Evolutionary conservation across 2,113 vertebrate genomes (phyloP), one percentile per base, ranked within the genome.

Genomic region (Caranx melampygus): DNA sequence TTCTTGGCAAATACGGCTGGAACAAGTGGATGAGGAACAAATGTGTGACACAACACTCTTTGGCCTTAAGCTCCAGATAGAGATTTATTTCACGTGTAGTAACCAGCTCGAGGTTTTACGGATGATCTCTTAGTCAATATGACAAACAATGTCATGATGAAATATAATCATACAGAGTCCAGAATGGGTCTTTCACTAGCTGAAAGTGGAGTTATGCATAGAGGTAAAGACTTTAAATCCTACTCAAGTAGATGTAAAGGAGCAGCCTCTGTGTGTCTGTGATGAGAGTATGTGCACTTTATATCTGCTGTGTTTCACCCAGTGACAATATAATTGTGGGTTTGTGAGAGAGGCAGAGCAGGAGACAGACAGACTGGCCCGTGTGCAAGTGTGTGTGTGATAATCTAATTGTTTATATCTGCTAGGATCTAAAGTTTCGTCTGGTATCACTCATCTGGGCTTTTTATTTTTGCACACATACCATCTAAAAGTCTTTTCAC

Each of bases 361-460:
- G 59, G 51, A 72, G 69, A 64, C 21, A 42, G n/a, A n/a, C 37
- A 54, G 45, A 49, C 65, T 45, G 40, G 67, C 14, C 4, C 45
- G 11, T 67, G 65, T 65, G 47, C 35, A 58, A 26, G 55, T 60
- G 63, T 81, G 31, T 70, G 35, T 79, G 58, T 49, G 59, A 81
- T 59, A 76, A 75, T 79, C 18, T 69, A 77, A 86, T 83, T 81
- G 66, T 85, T 83, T 88, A 60, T 78, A 72, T 88, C 67, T 54
- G 31, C 45, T 34, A 62, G n/a, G 60, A 81, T 74, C 54, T 79
- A 6, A 75, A 62, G 40, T 60, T 82, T 65, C 55, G 62, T 87
- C 79, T 89, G 85, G 72, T 78, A 84, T 72, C 73, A 71, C 60
- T 91, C 75, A 81, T 84, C 78, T 16, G 20, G 35, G 4, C 31